phyloP scores from a whole-genome alignment of 92 coral and sea anemone genomes.

The Paramuricea clavata region DNA sequence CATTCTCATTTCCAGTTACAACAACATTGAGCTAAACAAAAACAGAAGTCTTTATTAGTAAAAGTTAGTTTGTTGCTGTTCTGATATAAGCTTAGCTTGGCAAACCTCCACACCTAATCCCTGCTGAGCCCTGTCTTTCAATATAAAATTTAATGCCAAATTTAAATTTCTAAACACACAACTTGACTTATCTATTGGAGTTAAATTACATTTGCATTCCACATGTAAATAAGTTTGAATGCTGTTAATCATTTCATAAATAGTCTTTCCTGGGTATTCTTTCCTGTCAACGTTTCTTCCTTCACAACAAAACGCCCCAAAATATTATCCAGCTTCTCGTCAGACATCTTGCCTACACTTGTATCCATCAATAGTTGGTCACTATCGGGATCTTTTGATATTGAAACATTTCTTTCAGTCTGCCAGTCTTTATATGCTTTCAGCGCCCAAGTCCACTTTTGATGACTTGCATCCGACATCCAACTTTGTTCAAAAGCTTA shows the following conservation, averaged over 20 bases:
- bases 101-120: slow-evolving; percentile 49
- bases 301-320: slow-evolving; percentile 40
- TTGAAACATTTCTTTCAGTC: background rate
- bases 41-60: too few relatives aligned
- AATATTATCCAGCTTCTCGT: slow-evolving; percentile 46
- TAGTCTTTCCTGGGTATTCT: slow-evolving; percentile 63
- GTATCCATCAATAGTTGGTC: slow-evolving; percentile 33
- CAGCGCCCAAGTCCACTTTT: slow-evolving; percentile 45
- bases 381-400: background rate
- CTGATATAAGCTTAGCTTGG: slow-evolving; percentile 58
- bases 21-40: too few relatives aligned
- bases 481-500: slow-evolving; percentile 47
- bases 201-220: slow-evolving; percentile 54
- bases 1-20: too few relatives aligned
- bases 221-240: slow-evolving; percentile 67
- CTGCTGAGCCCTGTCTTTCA: slow-evolving; percentile 66
- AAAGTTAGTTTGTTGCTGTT: slow-evolving; percentile 37
- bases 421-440: slow-evolving; percentile 41
- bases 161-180: slow-evolving; percentile 54
- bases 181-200: slow-evolving; percentile 58
- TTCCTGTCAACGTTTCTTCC: slow-evolving; percentile 56
- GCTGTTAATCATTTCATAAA: slow-evolving; percentile 70
- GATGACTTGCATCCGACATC: slow-evolving; percentile 45
- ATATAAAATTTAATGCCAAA: slow-evolving; percentile 64
- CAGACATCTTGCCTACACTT: slow-evolving; percentile 37